A percentile compares a stretch with the other conserved stretches of the same genome.
Conservation (phyloP, 2,888 invertebrate genomes). For the Plemyria rubiginata region DNA sequence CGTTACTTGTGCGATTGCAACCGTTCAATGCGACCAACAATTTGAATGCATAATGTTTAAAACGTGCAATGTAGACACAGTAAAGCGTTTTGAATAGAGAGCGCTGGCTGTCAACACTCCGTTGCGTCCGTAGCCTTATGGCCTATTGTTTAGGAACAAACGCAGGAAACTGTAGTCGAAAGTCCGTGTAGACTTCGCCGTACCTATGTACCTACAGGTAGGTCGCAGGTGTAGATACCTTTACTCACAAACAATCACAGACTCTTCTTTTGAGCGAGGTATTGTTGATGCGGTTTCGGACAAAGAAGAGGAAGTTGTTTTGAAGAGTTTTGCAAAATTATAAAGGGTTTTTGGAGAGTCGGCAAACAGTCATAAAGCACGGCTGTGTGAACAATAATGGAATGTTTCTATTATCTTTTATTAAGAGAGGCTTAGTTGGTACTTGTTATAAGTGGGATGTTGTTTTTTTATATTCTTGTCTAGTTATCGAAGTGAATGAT, state of each 20-base stretch:
- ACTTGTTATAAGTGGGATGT: slow-evolving; percentile 35
- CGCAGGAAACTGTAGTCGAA: slow-evolving; percentile 82
- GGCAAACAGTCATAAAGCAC: slow-evolving; percentile 44
- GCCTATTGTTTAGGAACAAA: slow-evolving; percentile 81
- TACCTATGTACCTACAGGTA: slow-evolving; percentile 75
- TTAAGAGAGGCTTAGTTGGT: slow-evolving; percentile 30
- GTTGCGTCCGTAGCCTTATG: slow-evolving; percentile 67
- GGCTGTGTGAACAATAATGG: slow-evolving; percentile 36
- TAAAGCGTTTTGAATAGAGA: slow-evolving; percentile 69
- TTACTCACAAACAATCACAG: slow-evolving; percentile 32
- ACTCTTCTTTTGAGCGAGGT: slow-evolving; percentile 14
- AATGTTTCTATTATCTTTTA: slow-evolving; percentile 42
- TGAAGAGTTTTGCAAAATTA: slow-evolving; percentile 65
- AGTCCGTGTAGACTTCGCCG: slow-evolving; percentile 77
- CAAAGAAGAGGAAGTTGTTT: slow-evolving; percentile 80
- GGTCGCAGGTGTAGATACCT: slow-evolving; percentile 71
- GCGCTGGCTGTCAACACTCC: slow-evolving; percentile 62
- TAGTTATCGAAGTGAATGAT: not conserved
- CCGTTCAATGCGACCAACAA: slow-evolving; percentile 35
- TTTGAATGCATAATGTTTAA: slow-evolving; percentile 61
- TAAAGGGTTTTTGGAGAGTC: slow-evolving; percentile 60
- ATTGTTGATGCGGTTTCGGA: slow-evolving; percentile 59
- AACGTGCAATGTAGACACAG: slow-evolving; percentile 57
- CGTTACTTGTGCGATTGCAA: slow-evolving; percentile 26
- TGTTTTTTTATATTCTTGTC: slow-evolving; percentile 15